Percentiles rank a stretch among this genome's conserved stretches.
These are phyloP conservation scores for Mactromeris polynyma DNA, from an alignment of 2,888 invertebrate genomes.

Conservation along the genomic window DNA sequence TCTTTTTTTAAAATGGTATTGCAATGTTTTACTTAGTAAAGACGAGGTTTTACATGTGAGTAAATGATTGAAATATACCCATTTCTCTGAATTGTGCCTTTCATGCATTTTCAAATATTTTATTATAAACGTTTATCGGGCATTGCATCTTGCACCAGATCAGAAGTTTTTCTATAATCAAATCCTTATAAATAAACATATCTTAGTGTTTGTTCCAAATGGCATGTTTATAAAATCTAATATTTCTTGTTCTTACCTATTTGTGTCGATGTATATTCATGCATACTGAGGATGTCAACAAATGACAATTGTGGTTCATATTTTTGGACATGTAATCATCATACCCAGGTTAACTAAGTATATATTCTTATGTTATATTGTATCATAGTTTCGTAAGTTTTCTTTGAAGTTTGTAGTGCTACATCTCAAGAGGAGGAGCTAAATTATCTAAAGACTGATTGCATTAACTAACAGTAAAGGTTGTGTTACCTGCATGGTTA, in stretches of 20 bases:
- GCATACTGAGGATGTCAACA: background rate
- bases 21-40: no score
- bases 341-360: no score
- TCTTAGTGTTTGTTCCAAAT: background rate
- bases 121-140: background rate
- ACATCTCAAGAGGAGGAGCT: no score
- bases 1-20: background rate
- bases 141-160: background rate
- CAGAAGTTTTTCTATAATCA: background rate
- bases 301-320: background rate
- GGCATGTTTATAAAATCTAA: background rate
- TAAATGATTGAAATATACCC: background rate
- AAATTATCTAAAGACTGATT: no score
- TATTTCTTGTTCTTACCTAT: background rate
- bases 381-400: no score
- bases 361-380: no score
- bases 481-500: no score
- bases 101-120: background rate
- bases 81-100: background rate
- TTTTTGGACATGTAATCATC: no score
- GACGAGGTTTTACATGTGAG: no score
- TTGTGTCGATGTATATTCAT: background rate
- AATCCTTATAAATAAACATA: background rate
- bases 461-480: no score
- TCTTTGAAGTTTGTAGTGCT: no score